Evolutionary conservation across 2,888 invertebrate species (phyloP), one percentile per base, ranked within the genome.

Genomic region (Patella ulyssiponensis): DNA sequence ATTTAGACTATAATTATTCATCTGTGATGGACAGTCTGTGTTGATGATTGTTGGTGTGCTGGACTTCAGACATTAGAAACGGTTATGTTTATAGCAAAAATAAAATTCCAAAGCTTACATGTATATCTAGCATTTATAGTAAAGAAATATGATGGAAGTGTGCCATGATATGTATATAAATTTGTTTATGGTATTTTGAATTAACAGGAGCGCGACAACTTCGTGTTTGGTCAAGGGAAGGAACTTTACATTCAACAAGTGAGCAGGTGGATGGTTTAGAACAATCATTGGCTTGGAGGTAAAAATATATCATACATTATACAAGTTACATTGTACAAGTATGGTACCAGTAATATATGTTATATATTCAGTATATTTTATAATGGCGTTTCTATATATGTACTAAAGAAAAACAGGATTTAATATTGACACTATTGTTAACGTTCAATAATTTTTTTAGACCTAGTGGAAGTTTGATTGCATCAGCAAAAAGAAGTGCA

Each of bases 381-480:
- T 27, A 33, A 33, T 72, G n/a, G 2, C 14, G 3, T 44, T 27
- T 23, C 27, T 15, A 3, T 72, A 17, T 72, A 15, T 72, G 12
- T 17, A 73, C 33, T 23, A 58, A 27, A 69, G 14, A 23, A 14
- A 14, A 14, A 20, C 20, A 69, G n/a, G 23, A 27, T n/a, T 27
- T 69, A 64, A 12, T 74, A 27, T 17, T 20, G 9, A 51, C 9
- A 58, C 58, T 27, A 20, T 56, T 74, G 20, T 69, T 20, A n/a
- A 5, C 71, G 14, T 75, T 76, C 58, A 58, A 71, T 75, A 77
- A 27, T 69, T 70, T 17, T 14, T 96, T 95, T 95, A 94, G 95
- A 86, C 96, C 96, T 1, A 94, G 94, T 79, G 97, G 96, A 9
- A 95, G 94, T 91, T 92, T 96, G 83, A 95, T 98, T 83, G 95